These are phyloP conservation scores for Formica selysi DNA, from an alignment of 1,140 invertebrate species.

Conservation along the genomic window DNA sequence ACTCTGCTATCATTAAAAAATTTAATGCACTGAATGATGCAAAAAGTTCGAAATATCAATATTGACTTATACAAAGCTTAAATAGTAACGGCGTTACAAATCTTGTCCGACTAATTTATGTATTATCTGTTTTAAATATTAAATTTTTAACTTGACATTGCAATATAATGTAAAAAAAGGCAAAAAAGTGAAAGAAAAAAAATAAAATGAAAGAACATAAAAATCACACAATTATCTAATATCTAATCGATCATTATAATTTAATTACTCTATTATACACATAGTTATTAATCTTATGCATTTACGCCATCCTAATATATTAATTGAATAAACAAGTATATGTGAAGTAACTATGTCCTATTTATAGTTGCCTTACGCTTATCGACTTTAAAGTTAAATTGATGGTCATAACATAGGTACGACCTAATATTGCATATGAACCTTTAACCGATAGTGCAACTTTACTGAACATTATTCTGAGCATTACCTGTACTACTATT, in stretches of 20 bases:
- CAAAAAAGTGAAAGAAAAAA: background rate
- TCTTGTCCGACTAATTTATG: background rate
- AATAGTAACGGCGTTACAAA: background rate
- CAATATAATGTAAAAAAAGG: background rate
- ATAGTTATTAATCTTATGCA: slow-evolving; percentile 24
- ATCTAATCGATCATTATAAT: background rate
- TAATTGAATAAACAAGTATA: background rate
- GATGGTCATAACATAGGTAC: background rate
- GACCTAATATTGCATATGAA: slow-evolving; percentile 15
- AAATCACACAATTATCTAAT: background rate
- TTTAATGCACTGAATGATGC: background rate
- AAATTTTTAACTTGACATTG: background rate
- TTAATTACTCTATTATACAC: background rate
- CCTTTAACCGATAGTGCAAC: slow-evolving; percentile 17
- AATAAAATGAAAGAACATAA: background rate
- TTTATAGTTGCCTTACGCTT: slow-evolving; percentile 49
- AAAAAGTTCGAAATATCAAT: background rate
- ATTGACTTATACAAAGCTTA: background rate
- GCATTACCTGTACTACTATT: background rate
- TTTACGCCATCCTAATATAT: background rate
- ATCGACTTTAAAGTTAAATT: slow-evolving; percentile 55
- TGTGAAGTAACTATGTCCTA: slow-evolving; percentile 23
- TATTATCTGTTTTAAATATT: background rate
- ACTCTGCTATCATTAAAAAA: background rate
- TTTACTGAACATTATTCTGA: background rate